These are phyloP conservation scores for Solen grandis DNA, from an alignment of 1,140 invertebrate genomes.

Conservation along the genomic window DNA sequence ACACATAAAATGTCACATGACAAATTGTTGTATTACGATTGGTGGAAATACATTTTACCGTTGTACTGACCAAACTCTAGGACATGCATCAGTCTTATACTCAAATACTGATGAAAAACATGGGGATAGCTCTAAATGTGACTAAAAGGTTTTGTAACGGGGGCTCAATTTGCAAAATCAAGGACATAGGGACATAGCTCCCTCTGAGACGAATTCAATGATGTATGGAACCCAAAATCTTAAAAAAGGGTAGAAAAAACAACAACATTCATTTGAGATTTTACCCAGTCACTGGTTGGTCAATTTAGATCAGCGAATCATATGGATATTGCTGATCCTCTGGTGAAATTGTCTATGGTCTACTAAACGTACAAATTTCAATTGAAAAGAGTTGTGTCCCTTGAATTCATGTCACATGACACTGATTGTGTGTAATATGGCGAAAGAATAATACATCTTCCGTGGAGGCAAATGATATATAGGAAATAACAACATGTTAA, in stretches of 20 bases:
- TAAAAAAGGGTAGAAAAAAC: neutral
- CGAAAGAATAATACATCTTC: too few relatives aligned
- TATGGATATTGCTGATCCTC: too few relatives aligned
- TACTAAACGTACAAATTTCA: too few relatives aligned
- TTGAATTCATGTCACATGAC: too few relatives aligned
- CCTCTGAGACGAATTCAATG: neutral
- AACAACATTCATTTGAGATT: neutral
- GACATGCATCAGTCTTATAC: neutral
- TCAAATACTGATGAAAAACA: neutral
- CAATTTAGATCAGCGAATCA: too few relatives aligned
- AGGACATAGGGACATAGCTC: neutral
- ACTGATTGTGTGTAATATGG: too few relatives aligned
- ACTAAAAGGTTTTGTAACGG: neutral
- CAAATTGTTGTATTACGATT: neutral
- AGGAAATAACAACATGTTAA: too few relatives aligned
- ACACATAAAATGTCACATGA: neutral
- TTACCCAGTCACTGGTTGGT: too few relatives aligned
- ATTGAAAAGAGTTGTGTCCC: too few relatives aligned
- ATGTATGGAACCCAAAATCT: neutral
- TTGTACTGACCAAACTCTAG: neutral
- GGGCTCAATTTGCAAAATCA: neutral
- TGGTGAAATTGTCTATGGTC: too few relatives aligned
- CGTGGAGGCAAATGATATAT: too few relatives aligned
- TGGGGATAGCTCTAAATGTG: neutral
- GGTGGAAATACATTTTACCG: neutral